Percentiles rank a stretch among this genome's conserved stretches.
Evolutionary conservation across 2,113 vertebrate genomes (phyloP).

Genomic region (Anhinga rufa): DNA sequence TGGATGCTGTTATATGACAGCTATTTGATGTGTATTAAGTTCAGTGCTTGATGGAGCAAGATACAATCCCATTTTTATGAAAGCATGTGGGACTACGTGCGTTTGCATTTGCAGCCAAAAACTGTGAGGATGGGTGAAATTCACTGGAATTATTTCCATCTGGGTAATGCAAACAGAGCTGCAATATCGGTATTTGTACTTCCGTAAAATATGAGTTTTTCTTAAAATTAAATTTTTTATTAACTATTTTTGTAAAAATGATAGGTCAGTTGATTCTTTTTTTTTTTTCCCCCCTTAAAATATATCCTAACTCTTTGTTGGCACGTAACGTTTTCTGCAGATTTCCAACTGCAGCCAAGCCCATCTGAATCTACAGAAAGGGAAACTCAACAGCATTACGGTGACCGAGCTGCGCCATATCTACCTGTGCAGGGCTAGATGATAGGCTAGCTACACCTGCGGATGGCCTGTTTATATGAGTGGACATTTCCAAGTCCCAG

Average conservation of each 20-base stretch:
- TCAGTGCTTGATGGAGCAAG: background rate
- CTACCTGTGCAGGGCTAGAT: background rate
- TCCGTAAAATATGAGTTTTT: background rate
- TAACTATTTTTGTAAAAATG: background rate
- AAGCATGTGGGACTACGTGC: background rate
- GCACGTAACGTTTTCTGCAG: background rate
- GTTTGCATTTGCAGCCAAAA: background rate
- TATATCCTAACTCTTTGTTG: background rate
- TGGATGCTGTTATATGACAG: background rate
- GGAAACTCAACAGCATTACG: background rate
- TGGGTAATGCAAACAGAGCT: background rate
- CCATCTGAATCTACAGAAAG: background rate
- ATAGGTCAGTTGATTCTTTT: background rate
- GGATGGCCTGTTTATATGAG: no score
- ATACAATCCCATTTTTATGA: background rate
- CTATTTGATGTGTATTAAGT: background rate
- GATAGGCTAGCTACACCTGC: background rate
- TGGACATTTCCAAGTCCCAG: background rate
- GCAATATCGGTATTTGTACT: background rate
- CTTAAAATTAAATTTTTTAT: background rate
- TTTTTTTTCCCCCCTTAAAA: background rate
- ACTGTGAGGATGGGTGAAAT: background rate
- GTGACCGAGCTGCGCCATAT: background rate
- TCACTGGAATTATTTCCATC: background rate
- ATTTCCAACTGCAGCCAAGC: background rate